These are phyloP conservation scores for Sebastes kiyomatsui DNA, from an alignment of 2,797 vertebrate species.

Conservation along the genomic window DNA sequence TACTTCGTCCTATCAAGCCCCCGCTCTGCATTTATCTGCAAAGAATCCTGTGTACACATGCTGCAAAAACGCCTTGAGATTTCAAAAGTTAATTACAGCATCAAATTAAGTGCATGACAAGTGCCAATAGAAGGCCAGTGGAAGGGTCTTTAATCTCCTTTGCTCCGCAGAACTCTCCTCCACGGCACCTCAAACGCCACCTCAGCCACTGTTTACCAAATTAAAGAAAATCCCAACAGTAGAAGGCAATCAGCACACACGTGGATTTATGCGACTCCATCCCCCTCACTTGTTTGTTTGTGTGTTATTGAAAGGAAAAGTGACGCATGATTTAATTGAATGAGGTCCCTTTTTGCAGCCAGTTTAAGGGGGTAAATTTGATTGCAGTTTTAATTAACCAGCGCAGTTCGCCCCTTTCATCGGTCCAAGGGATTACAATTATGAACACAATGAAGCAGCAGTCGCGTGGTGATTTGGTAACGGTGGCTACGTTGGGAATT, in stretches of 20 bases:
- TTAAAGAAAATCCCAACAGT: slow-evolving; percentile 68
- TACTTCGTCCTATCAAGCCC: slow-evolving; percentile 35
- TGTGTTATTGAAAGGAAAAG: slow-evolving; percentile 69
- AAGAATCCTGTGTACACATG: slow-evolving; percentile 53
- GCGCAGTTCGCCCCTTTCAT: slow-evolving; percentile 79
- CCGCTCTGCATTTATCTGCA: slow-evolving; percentile 54
- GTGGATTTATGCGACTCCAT: slow-evolving; percentile 67
- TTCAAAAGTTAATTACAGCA: slow-evolving; percentile 81
- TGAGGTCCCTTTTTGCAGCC: slow-evolving; percentile 70
- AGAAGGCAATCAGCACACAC: slow-evolving; percentile 73
- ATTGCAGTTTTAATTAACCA: slow-evolving; percentile 85
- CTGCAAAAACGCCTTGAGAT: slow-evolving; percentile 67
- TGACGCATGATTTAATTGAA: slow-evolving; percentile 79
- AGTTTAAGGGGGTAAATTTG: slow-evolving; percentile 79
- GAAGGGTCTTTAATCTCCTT: slow-evolving; percentile 73
- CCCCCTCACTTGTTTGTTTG: slow-evolving; percentile 74
- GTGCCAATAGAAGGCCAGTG: slow-evolving; percentile 63
- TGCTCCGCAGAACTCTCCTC: slow-evolving; percentile 43
- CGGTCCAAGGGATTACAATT: slow-evolving; percentile 82
- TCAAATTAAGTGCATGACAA: slow-evolving; percentile 78
- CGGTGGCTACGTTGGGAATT: slow-evolving; percentile 50
- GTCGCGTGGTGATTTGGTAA: slow-evolving; percentile 68
- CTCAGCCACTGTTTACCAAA: slow-evolving; percentile 72
- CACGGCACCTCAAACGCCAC: slow-evolving; percentile 54
- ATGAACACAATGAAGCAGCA: slow-evolving; percentile 75